Evolutionary conservation across 2,888 invertebrate species (phyloP), one percentile per base, ranked within the genome.

Genomic region (Nycteola revayana): DNA sequence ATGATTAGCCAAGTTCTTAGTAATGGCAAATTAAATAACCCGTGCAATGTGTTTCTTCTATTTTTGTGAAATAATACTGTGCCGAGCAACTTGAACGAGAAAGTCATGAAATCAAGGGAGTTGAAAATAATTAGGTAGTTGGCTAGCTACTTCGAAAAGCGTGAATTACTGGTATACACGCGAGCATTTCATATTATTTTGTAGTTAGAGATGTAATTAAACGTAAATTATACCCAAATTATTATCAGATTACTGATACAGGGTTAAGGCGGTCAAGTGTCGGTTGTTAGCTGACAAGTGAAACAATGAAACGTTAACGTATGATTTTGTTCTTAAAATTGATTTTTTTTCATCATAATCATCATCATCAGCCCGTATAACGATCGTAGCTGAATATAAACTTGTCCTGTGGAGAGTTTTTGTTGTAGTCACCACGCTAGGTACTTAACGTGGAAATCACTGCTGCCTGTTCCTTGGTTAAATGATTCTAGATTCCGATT

Each of bases 101-200:
- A 74, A 69, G 55, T 76, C 68, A 65, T 73, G 68, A 71, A 78
- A 76, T 74, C 67, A 61, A 60, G 66, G 62, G 60, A 74, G 66
- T 64, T 60, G 63, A 68, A 79, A 74, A 77, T 78, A 80, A 78
- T 78, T 77, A 79, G 71, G 67, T 69, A 65, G 62, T 66, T 65
- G 45, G 40, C 30, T 30, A 23, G 40, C 38, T 57, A 45, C 57
- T 57, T 62, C 51, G 60, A 65, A 61, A 72, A 70, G 71, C 72
- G 72, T 71, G 76, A 77, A 83, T 78, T 70, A 75, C 74, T 60
- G 45, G 42, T 64, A 62, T 61, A 60, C 84, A 84, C 84, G 84
- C 83, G 60, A 85, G 60, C 70, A 67, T 66, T 69, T 67, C 81
- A 77, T 77, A 83, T 84, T 84, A 83, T 82, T 75, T 77, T 66